These are phyloP conservation scores for Diachasma alloeum DNA, from an alignment of 1,140 invertebrate genomes.

Conservation along the genomic window DNA sequence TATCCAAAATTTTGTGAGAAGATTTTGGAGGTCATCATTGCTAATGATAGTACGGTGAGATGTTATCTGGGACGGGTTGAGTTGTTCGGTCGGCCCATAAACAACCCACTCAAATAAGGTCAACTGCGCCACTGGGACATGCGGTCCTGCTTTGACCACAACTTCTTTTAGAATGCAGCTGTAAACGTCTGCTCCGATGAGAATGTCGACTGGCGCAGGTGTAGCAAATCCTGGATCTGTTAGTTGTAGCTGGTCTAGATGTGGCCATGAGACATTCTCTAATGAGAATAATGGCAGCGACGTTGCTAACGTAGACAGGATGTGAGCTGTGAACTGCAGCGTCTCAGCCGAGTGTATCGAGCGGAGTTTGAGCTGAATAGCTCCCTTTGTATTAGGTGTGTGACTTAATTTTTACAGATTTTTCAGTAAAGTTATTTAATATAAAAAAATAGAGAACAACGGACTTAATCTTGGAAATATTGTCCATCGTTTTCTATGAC, in stretches of 20 bases:
- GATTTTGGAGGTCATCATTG: neutral
- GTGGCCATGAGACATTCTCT: neutral
- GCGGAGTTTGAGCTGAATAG: too few species aligned
- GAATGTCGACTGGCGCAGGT: neutral
- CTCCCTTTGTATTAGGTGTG: too few species aligned
- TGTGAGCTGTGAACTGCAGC: too few species aligned
- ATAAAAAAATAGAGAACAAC: too few species aligned
- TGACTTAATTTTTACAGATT: too few species aligned
- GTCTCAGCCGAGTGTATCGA: too few species aligned
- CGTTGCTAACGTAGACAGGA: too few species aligned
- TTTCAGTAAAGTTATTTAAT: too few species aligned
- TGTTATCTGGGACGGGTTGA: neutral
- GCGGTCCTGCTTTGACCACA: neutral
- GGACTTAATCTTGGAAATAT: too few species aligned
- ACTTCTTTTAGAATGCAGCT: neutral
- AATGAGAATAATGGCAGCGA: too few species aligned
- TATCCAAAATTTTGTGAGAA: neutral
- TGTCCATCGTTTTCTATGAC: too few species aligned
- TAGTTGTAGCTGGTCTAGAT: neutral
- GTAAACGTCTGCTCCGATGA: neutral
- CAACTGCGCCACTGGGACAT: neutral
- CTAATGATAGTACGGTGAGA: neutral
- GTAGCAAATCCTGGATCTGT: neutral
- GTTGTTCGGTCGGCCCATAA: neutral
- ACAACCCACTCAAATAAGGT: neutral